A percentile compares a stretch with the other conserved stretches of the same genome.
Evolutionary conservation across 2,888 invertebrate genomes (phyloP).

Genomic region (Lasioglossum oenotherae): DNA sequence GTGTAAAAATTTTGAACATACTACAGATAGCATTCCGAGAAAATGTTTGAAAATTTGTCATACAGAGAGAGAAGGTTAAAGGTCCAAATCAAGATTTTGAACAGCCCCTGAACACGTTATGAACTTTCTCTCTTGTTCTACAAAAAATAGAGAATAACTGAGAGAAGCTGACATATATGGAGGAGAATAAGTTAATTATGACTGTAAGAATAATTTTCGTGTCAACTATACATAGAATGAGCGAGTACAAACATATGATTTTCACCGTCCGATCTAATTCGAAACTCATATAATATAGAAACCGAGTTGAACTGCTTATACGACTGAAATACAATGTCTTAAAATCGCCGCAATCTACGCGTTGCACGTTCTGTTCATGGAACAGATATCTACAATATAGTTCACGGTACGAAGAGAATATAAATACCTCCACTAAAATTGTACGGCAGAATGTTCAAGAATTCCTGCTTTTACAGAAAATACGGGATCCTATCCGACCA

Average conservation of each 20-base stretch:
- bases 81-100: not conserved
- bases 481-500: not conserved
- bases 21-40: no score
- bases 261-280: not conserved
- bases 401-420: not conserved
- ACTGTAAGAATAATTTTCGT: not conserved
- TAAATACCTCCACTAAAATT: not conserved
- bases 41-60: no score
- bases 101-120: not conserved
- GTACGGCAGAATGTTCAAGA: not conserved
- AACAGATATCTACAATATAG: not conserved
- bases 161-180: not conserved
- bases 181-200: not conserved
- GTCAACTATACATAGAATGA: not conserved
- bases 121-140: not conserved
- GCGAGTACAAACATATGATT: not conserved
- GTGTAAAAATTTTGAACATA: no score
- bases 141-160: not conserved
- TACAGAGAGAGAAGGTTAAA: not conserved
- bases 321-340: not conserved
- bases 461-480: constrained; percentile 5
- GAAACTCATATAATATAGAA: not conserved
- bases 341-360: not conserved
- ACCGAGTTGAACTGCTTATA: not conserved
- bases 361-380: not conserved